A percentile compares a stretch with the other conserved stretches of the same genome.
These are phyloP conservation scores for Torymus texanus DNA, from an alignment of 2,888 invertebrate species.

Conservation along the genomic window DNA sequence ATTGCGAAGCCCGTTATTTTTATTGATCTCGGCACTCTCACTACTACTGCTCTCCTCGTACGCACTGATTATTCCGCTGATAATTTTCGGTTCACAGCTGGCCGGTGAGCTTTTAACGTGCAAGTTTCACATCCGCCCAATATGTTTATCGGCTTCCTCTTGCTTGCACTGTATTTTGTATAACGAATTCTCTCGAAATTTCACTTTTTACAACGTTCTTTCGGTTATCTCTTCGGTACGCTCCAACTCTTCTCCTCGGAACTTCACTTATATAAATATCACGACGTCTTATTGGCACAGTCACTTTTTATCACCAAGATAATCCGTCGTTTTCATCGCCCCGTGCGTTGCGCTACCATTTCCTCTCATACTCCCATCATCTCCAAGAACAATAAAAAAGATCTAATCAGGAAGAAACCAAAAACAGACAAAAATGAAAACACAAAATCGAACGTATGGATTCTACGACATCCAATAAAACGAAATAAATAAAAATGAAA, in stretches of 20 bases:
- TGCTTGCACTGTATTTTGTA: constrained; percentile 20
- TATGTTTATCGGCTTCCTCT: constrained; percentile 18
- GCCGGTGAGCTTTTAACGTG: background rate
- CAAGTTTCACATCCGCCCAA: background rate
- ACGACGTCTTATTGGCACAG: constrained; percentile 15
- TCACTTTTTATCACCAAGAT: constrained; percentile 39
- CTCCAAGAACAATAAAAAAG: background rate
- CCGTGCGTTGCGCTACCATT: background rate
- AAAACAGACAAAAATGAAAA: background rate
- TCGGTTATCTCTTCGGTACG: background rate
- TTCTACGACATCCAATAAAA: background rate
- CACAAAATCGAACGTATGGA: too few relatives aligned
- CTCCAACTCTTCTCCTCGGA: background rate
- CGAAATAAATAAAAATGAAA: constrained; percentile 5
- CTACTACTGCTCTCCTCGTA: constrained; percentile 10
- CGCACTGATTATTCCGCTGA: constrained; percentile 17
- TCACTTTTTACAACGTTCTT: constrained; percentile 25
- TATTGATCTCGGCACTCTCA: constrained; percentile 32
- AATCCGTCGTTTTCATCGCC: constrained; percentile 26
- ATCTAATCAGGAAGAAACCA: constrained; percentile 1
- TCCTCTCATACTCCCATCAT: background rate
- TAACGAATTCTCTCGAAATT: background rate
- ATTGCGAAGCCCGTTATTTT: constrained; percentile 8
- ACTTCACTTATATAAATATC: constrained; percentile 33
- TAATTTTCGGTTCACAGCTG: background rate